Conservation (phyloP, 2,888 invertebrate genomes). For the Spisula solida region DNA sequence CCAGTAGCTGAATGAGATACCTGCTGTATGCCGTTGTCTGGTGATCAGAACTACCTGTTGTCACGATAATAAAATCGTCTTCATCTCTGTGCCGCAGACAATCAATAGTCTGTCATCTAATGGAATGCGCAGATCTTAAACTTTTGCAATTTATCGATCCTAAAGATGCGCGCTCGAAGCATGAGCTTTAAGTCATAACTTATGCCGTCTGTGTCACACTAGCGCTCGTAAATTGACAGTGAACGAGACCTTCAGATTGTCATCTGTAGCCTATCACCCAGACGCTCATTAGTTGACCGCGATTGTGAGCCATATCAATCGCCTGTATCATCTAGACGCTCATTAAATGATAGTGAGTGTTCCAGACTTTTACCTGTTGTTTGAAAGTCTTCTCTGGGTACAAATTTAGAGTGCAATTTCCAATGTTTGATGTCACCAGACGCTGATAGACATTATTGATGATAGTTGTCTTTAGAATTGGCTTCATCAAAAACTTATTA, state of each 20-base stretch:
- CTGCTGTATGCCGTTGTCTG: neutral
- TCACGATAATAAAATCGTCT: slow-evolving; percentile 12
- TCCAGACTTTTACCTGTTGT: neutral
- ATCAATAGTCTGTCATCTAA: slow-evolving; percentile 35
- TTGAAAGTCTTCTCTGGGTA: slow-evolving; percentile 22
- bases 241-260: neutral
- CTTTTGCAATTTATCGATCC: slow-evolving; percentile 16
- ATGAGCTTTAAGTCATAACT: neutral
- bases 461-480: too few relatives aligned
- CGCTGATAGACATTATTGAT: too few relatives aligned
- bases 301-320: slow-evolving; percentile 13
- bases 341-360: too few relatives aligned
- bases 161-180: slow-evolving; percentile 1
- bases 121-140: slow-evolving; percentile 38
- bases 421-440: too few relatives aligned
- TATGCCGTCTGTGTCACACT: slow-evolving; percentile 25
- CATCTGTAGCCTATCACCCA: slow-evolving; percentile 20
- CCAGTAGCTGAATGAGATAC: neutral
- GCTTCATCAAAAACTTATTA: too few relatives aligned
- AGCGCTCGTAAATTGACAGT: neutral
- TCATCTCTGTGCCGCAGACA: neutral
- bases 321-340: too few relatives aligned
- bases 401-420: neutral
- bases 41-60: neutral
- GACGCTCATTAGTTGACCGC: slow-evolving; percentile 22